Conservation (phyloP, 2,797 vertebrate species). For the Paramormyrops hopkinsi region DNA sequence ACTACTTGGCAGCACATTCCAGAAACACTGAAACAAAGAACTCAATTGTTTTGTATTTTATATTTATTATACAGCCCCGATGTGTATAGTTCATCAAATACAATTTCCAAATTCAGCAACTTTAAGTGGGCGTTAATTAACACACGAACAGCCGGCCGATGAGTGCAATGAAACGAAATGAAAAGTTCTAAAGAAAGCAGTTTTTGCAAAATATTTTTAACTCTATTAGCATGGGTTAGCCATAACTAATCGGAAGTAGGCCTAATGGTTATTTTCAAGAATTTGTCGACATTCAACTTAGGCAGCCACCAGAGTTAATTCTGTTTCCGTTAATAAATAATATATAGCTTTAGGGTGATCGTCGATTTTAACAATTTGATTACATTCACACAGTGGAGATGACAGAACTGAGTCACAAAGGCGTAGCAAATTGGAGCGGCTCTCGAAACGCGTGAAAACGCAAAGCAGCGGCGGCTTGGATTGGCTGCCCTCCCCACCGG, state of each 20-base stretch:
- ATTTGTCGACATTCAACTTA: not conserved
- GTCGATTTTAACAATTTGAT: not conserved
- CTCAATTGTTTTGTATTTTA: not conserved
- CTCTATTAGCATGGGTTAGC: not conserved
- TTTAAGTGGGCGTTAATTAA: not conserved
- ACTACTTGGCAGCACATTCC: not conserved
- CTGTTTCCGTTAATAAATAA: not conserved
- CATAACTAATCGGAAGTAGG: not conserved
- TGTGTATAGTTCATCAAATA: not conserved
- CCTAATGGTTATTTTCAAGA: not conserved
- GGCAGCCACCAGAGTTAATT: not conserved
- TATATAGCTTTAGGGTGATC: not conserved
- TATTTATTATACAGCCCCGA: not conserved
- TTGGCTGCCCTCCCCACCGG: not conserved
- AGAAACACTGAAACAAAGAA: not conserved
- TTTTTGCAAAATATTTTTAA: not conserved
- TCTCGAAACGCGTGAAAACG: constrained; percentile 11
- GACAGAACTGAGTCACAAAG: not conserved
- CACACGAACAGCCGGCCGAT: not conserved
- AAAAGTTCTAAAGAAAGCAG: not conserved
- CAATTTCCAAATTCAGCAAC: not conserved
- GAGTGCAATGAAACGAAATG: not conserved
- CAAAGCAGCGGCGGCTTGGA: not conserved
- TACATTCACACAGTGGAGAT: not conserved
- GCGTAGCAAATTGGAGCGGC: not conserved